A percentile compares a stretch with the other conserved stretches of the same genome.
These are phyloP conservation scores for Calidris pugnax DNA, from an alignment of 2,113 vertebrate species.

Conservation along the genomic window DNA sequence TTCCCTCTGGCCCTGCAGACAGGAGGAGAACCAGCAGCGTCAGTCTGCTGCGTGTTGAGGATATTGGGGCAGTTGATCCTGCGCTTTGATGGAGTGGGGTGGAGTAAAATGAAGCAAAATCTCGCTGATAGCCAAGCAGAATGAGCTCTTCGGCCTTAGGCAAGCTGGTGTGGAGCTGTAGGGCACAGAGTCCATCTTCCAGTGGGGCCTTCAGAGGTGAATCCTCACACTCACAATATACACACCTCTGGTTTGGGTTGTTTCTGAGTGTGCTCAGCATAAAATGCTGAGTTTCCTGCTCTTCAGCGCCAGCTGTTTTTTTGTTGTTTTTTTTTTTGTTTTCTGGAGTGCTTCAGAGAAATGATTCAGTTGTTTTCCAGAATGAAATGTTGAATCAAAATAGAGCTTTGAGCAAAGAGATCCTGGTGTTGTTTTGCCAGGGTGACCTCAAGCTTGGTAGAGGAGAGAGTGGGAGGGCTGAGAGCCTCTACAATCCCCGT, in stretches of 20 bases:
- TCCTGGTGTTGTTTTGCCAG: not conserved
- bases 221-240: not conserved
- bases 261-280: not conserved
- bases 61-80: not conserved
- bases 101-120: not conserved
- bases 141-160: not conserved
- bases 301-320: not conserved
- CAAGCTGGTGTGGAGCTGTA: not conserved
- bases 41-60: not conserved
- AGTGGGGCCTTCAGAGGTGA: not conserved
- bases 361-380: not conserved
- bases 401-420: not conserved
- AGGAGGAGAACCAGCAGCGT: not conserved
- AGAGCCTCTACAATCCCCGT: not conserved
- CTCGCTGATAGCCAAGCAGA: not conserved
- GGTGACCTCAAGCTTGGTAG: not conserved
- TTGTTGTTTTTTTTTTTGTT: not conserved
- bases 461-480: not conserved
- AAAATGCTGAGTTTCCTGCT: not conserved
- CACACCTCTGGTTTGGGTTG: not conserved
- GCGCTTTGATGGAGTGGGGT: accelerated
- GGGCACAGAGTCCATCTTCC: not conserved
- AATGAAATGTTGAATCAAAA: not conserved
- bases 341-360: not conserved
- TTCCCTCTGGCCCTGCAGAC: not conserved